These are phyloP conservation scores for Marcusenius ussheri DNA, from an alignment of 2,113 vertebrate species.

Conservation along the genomic window DNA sequence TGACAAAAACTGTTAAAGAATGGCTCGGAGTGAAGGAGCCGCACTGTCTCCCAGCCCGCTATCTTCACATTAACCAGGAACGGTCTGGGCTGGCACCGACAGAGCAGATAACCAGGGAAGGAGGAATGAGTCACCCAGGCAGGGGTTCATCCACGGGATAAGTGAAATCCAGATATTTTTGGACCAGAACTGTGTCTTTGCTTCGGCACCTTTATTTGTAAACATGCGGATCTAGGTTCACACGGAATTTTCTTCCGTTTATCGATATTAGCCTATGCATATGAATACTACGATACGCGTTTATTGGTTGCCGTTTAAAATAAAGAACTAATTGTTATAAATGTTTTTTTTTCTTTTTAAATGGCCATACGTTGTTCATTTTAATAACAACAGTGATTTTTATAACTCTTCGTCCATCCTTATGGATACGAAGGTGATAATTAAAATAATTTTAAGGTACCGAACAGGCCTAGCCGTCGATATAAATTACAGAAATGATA, in stretches of 20 bases:
- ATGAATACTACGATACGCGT: not conserved
- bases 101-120: conserved; percentile 15
- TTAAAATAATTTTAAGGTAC: not conserved
- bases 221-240: not conserved
- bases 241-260: not conserved
- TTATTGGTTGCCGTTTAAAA: not conserved
- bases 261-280: not conserved
- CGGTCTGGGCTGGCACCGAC: conserved; percentile 11
- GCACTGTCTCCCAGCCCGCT: conserved; percentile 47
- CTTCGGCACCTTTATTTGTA: not conserved
- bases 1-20: conserved; percentile 51
- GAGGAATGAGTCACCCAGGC: conserved; percentile 16
- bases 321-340: not conserved
- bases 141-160: not conserved
- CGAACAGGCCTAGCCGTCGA: not conserved
- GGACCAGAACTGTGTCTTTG: not conserved
- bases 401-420: not conserved
- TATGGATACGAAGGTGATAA: not conserved
- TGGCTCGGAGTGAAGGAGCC: conserved; percentile 42
- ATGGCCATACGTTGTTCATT: not conserved
- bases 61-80: conserved; percentile 36
- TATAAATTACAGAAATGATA: not conserved
- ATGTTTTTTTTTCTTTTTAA: not conserved
- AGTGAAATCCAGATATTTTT: conserved; percentile 8
- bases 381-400: not conserved